These are phyloP conservation scores for Hypselothyrea guttata DNA, from an alignment of 2,888 invertebrate genomes.

Conservation along the genomic window DNA sequence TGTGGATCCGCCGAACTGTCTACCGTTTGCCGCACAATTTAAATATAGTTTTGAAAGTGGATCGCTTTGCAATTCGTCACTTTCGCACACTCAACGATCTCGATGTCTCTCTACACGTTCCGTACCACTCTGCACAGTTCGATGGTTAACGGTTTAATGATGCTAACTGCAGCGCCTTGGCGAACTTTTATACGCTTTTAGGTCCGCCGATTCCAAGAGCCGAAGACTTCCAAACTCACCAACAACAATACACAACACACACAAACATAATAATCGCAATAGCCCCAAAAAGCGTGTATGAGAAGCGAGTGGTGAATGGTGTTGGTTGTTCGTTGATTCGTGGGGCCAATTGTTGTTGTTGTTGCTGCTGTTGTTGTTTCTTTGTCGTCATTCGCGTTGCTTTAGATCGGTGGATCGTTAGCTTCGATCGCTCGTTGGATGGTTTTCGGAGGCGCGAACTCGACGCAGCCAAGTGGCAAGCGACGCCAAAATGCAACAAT, in stretches of 20 bases:
- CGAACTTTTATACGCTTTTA: conserved; percentile 80
- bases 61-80: neutral
- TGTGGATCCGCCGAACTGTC: conserved; percentile 43
- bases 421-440: conserved; percentile 27
- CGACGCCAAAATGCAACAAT: conserved; percentile 69
- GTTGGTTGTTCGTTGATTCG: conserved; percentile 1
- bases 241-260: conserved; percentile 20
- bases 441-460: conserved; percentile 70
- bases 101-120: conserved; percentile 49
- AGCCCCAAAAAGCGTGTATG: conserved; percentile 57
- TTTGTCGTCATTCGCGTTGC: conserved; percentile 21
- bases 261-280: conserved; percentile 73
- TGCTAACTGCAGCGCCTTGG: conserved; percentile 77
- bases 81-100: conserved; percentile 24
- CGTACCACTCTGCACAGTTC: conserved; percentile 62
- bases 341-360: conserved; percentile 29
- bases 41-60: no score
- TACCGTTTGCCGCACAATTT: conserved; percentile 43
- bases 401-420: conserved; percentile 16
- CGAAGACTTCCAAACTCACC: conserved; percentile 24
- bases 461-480: conserved; percentile 70
- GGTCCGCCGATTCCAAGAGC: conserved; percentile 24
- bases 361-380: conserved; percentile 33
- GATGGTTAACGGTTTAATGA: conserved; percentile 82
- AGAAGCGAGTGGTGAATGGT: conserved; percentile 68